Percentiles rank a stretch among this genome's conserved stretches.
These are phyloP conservation scores for chimpanzee (Pan troglodytes) DNA, from an alignment of 2,113 vertebrate genomes.

Conservation along the genomic window DNA sequence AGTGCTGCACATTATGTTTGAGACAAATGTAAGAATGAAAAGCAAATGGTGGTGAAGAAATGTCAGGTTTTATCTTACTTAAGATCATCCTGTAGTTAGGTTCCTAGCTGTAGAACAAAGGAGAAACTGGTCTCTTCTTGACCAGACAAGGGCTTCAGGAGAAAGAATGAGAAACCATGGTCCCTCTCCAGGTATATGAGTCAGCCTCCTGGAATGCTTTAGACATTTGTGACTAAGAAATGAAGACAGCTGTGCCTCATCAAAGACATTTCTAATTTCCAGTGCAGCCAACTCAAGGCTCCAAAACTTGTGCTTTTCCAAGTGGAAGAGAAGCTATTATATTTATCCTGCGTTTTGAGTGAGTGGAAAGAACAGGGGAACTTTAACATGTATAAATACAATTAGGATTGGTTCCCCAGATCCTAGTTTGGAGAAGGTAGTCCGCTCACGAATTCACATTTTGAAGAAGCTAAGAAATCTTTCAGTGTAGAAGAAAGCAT, in stretches of 20 bases:
- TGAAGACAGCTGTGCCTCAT: slow-evolving; percentile 49
- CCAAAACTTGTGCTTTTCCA: slow-evolving; percentile 37
- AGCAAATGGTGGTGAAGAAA: neutral
- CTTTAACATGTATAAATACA: slow-evolving; percentile 14
- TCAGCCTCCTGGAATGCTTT: slow-evolving; percentile 18
- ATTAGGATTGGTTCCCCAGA: neutral
- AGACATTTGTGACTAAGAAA: slow-evolving; percentile 47
- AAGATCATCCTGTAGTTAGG: neutral
- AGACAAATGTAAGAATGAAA: neutral
- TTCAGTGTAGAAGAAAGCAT: slow-evolving; percentile 44
- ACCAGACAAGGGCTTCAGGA: neutral
- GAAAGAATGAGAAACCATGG: neutral
- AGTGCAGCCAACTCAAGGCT: neutral
- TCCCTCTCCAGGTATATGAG: slow-evolving; percentile 39
- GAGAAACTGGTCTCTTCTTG: neutral
- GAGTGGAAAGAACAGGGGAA: slow-evolving; percentile 22
- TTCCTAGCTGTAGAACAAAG: neutral
- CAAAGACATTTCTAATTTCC: slow-evolving; percentile 50
- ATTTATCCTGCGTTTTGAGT: slow-evolving; percentile 37
- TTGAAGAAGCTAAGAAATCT: slow-evolving; percentile 47
- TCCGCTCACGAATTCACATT: slow-evolving; percentile 31
- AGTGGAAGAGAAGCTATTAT: slow-evolving; percentile 26
- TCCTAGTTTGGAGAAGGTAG: neutral
- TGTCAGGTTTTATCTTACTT: neutral
- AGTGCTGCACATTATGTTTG: neutral